phyloP scores from a whole-genome alignment of 2,888 invertebrate genomes.

The Pharmacophagus antenor region DNA sequence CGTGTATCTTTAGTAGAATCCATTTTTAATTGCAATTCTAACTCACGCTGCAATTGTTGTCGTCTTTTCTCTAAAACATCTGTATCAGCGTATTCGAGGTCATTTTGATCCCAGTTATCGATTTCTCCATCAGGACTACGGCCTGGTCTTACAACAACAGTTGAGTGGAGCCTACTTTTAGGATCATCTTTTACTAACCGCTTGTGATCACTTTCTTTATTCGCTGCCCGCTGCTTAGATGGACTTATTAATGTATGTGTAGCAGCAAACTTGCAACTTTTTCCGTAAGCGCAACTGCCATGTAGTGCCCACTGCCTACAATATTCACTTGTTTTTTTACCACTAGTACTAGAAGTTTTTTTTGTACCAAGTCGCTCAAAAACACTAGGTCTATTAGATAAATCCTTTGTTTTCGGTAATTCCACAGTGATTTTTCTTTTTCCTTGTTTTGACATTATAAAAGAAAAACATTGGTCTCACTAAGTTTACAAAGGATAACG shows the following conservation, averaged over 20 bases:
- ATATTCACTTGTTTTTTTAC: slow-evolving; percentile 83
- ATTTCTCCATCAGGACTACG: slow-evolving; percentile 84
- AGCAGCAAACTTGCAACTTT: slow-evolving; percentile 87
- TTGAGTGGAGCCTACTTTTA: slow-evolving; percentile 83
- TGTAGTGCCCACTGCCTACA: slow-evolving; percentile 89
- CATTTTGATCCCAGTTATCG: slow-evolving; percentile 89
- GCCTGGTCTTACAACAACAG: slow-evolving; percentile 81
- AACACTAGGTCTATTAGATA: slow-evolving; percentile 87
- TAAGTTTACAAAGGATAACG: slow-evolving; percentile 48
- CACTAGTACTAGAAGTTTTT: slow-evolving; percentile 78
- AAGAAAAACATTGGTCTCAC: slow-evolving; percentile 72
- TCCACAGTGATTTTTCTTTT: slow-evolving; percentile 90
- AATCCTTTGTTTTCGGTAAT: slow-evolving; percentile 85
- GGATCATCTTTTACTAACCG: slow-evolving; percentile 81
- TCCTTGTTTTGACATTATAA: slow-evolving; percentile 83
- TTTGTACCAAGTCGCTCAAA: slow-evolving; percentile 91
- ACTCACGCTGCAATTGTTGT: slow-evolving; percentile 87
- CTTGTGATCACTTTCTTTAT: slow-evolving; percentile 82
- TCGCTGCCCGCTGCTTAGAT: slow-evolving; percentile 85
- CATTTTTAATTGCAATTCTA: slow-evolving; percentile 89
- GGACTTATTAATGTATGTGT: slow-evolving; percentile 88
- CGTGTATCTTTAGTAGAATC: slow-evolving; percentile 84
- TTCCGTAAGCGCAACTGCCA: slow-evolving; percentile 89
- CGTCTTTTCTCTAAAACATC: slow-evolving; percentile 88
- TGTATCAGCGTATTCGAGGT: slow-evolving; percentile 90